Evolutionary conservation across 1,140 invertebrate species (phyloP).

Genomic region (Araneus ventricosus): DNA sequence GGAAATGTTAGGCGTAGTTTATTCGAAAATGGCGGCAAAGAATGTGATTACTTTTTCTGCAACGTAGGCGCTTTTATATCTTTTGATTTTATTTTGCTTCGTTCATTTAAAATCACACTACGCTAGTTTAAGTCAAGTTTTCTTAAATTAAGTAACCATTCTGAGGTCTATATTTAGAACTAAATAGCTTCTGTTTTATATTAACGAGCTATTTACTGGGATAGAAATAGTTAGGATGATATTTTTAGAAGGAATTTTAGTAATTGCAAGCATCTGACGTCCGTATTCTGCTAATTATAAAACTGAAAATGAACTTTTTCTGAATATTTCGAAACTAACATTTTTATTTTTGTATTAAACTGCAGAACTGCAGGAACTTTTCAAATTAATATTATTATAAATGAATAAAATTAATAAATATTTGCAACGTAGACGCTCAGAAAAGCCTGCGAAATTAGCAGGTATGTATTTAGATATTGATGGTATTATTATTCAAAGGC

Average conservation of each 20-base stretch:
- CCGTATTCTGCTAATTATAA: too few relatives aligned
- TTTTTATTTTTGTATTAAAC: too few relatives aligned
- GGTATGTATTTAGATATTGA: too few relatives aligned
- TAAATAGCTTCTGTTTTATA: not conserved
- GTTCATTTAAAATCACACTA: not conserved
- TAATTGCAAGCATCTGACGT: too few relatives aligned
- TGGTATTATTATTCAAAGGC: too few relatives aligned
- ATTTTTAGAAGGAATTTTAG: not conserved
- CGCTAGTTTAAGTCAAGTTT: not conserved
- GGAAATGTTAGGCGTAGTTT: conserved; percentile 11
- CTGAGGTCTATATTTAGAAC: not conserved
- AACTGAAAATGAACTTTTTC: too few relatives aligned
- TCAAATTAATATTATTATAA: too few relatives aligned
- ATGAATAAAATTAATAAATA: too few relatives aligned
- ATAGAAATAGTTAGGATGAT: not conserved
- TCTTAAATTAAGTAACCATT: conserved; percentile 1
- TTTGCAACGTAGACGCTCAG: too few relatives aligned
- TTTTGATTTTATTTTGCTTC: not conserved
- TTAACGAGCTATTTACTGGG: not conserved
- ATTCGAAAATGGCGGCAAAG: conserved; percentile 32
- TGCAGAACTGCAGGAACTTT: too few relatives aligned
- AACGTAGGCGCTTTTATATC: not conserved
- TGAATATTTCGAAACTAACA: too few relatives aligned
- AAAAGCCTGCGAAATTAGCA: too few relatives aligned
- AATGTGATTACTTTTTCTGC: conserved; percentile 40